These are phyloP conservation scores for Dasyurus viverrinus DNA, from an alignment of 2,113 vertebrate genomes.

Conservation along the genomic window DNA sequence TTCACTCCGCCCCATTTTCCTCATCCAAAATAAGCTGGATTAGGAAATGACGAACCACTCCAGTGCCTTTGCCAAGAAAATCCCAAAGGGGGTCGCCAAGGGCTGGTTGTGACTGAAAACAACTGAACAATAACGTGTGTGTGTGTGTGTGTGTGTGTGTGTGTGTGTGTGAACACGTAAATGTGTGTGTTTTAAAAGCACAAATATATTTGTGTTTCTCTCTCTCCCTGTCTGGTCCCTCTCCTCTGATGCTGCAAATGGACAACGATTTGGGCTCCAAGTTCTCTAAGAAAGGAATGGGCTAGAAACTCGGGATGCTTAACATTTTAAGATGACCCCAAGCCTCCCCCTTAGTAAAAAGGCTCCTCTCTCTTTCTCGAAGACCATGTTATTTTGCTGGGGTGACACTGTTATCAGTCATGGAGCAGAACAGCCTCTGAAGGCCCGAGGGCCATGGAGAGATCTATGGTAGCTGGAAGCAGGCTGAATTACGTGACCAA, in stretches of 20 bases:
- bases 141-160: background rate
- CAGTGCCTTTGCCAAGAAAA: background rate
- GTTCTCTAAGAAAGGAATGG: background rate
- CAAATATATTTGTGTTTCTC: background rate
- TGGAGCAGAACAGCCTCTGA: background rate
- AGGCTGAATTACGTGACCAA: background rate
- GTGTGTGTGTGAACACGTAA: too few species aligned
- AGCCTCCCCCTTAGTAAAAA: background rate
- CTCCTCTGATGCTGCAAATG: too few species aligned
- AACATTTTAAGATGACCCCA: background rate
- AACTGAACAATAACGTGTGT: background rate
- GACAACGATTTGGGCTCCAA: background rate
- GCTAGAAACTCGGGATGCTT: background rate
- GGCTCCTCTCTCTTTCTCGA: background rate
- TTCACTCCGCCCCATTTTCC: background rate
- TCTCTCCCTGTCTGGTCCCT: background rate
- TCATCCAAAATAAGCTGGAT: background rate
- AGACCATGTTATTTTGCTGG: background rate
- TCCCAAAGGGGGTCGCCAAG: background rate
- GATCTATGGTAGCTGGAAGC: background rate
- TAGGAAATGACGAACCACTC: background rate
- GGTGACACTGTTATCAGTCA: background rate
- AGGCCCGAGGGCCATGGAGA: background rate
- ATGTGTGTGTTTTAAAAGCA: background rate
- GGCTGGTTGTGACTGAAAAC: background rate